Base-by-base conservation (phyloP, 2,797 vertebrate species). In the Rachycentron canadum region DNA sequence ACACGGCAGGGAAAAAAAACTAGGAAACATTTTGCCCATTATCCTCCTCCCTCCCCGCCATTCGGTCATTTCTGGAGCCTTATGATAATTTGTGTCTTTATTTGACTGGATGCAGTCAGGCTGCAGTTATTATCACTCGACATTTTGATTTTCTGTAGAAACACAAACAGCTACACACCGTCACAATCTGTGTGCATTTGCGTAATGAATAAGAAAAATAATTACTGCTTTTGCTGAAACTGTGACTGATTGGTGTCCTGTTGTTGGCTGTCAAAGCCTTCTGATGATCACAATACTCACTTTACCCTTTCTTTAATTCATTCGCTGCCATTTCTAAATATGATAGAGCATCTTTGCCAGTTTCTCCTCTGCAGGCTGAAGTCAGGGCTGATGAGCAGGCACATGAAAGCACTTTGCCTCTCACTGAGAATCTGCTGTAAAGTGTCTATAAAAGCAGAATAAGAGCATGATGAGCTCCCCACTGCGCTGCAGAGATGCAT, bases 81-180 rank as follows among this genome's bases (percentile, higher is more conserved):
- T 43, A 68, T 72, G 78, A 17, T 65, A 59, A 85, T 71, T 47
- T 64, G 45, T 0, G 53, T 5, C 52, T 66, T 49, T 41, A 21
- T n/a, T 38, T 3, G 47, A 41, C 13, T 36, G 43, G 73, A 55
- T 52, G 56, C 80, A 72, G 74, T 59, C 41, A 3, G 0, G 38
- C 34, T 17, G 49, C 64, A 61, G 63, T 8, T n/a, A 4, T 8
- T n/a, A 4, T 53, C 8, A 0, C 50, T 58, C 61, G 6, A 30
- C 53, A 3, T 38, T 23, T 13, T 2, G 34, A 74, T 10, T 19
- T 28, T 69, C 53, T 63, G 17, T 30, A 8, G 17, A 13, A 73
- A 68, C 13, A 50, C 1, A 16, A 70, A 30, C 45, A 9, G 7
- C 26, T 8, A 45, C 30, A 0, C 30, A 0, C 10, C 2, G 36